Conservation (phyloP, 2,113 vertebrate species). For the Grammomys surdaster region DNA sequence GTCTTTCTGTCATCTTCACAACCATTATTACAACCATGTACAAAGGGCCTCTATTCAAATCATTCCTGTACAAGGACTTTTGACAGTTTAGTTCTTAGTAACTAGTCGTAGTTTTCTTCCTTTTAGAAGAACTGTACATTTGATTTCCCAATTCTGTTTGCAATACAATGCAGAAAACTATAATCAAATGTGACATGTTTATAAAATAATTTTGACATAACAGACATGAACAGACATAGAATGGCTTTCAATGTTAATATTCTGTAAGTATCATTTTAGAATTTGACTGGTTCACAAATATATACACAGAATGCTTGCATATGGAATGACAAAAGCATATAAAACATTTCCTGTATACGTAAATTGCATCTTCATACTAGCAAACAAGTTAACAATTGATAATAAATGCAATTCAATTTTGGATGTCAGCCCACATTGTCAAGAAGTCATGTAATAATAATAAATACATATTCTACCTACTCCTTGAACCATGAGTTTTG, state of each 20-base stretch:
- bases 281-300: constrained; percentile 64
- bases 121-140: constrained; percentile 38
- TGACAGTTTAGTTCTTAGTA: constrained; percentile 39
- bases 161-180: constrained; percentile 2
- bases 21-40: constrained; percentile 56
- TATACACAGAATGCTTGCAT: constrained; percentile 61
- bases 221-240: neutral
- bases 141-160: constrained; percentile 43
- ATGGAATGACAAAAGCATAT: constrained; percentile 78
- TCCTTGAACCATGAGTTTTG: constrained; percentile 79
- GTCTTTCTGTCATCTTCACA: constrained; percentile 40
- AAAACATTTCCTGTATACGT: constrained; percentile 81
- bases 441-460: constrained; percentile 82
- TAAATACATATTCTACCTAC: constrained; percentile 77
- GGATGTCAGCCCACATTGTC: constrained; percentile 72
- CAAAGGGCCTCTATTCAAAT: constrained; percentile 23
- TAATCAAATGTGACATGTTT: constrained; percentile 48
- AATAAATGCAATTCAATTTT: constrained; percentile 59
- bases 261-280: constrained; percentile 68
- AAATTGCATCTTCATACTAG: constrained; percentile 76
- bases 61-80: constrained; percentile 49
- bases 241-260: constrained; percentile 23
- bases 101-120: neutral
- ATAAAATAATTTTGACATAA: constrained; percentile 37
- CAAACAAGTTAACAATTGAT: constrained; percentile 65